Percentiles rank a stretch among this genome's conserved stretches.
These are phyloP conservation scores for Horisme vitalbata DNA, from an alignment of 2,888 invertebrate genomes.

Conservation along the genomic window DNA sequence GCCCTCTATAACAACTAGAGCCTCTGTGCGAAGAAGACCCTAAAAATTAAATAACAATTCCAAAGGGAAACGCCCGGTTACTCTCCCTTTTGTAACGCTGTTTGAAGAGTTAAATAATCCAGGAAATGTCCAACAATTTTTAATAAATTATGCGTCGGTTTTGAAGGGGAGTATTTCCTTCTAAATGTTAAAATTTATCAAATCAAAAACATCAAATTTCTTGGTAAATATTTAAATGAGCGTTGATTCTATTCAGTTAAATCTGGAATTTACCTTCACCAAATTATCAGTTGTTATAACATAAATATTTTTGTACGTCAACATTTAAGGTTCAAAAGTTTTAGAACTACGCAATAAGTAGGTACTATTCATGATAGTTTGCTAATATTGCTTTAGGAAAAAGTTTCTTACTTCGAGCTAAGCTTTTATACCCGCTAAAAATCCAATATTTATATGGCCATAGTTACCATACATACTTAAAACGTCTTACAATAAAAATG, in stretches of 20 bases:
- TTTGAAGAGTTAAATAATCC: conserved; percentile 39
- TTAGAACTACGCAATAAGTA: background rate
- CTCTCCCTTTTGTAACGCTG: conserved; percentile 34
- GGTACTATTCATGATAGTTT: background rate
- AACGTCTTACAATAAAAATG: too few relatives aligned
- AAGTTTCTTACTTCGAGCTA: too few relatives aligned
- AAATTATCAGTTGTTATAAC: background rate
- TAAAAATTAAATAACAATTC: conserved; percentile 22
- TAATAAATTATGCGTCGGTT: conserved; percentile 37
- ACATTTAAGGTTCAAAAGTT: too few relatives aligned
- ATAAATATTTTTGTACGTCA: background rate
- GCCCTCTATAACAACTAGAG: too few relatives aligned
- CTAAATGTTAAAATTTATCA: conserved; percentile 14
- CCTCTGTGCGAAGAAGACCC: conserved; percentile 11
- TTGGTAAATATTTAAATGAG: conserved; percentile 1
- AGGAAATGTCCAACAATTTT: conserved; percentile 33
- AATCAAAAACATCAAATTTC: conserved; percentile 15
- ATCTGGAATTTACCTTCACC: background rate
- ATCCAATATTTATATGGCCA: too few relatives aligned
- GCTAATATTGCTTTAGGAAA: too few relatives aligned
- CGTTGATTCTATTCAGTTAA: conserved; percentile 1
- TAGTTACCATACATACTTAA: too few relatives aligned
- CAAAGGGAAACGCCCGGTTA: conserved; percentile 19
- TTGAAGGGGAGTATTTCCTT: conserved; percentile 15
- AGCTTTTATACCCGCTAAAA: too few relatives aligned